phyloP scores from a whole-genome alignment of 2,113 vertebrate species.

The Trematocara marginatum region DNA sequence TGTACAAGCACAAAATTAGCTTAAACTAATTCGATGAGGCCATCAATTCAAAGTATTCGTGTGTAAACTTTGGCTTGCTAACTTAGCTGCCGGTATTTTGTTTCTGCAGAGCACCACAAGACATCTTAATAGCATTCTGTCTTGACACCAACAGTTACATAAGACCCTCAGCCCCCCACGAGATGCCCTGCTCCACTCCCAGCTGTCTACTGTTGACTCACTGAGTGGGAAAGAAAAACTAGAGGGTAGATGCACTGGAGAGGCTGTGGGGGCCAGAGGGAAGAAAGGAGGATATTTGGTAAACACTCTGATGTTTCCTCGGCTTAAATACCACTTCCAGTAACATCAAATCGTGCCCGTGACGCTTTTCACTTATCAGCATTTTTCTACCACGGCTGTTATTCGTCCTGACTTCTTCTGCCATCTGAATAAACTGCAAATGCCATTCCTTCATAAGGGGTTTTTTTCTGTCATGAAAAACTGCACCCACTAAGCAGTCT shows the following conservation, averaged over 20 bases:
- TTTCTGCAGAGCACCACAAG: background rate
- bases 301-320: constrained; percentile 30
- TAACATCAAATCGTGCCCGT: background rate
- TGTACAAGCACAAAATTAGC: background rate
- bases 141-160: constrained; percentile 38
- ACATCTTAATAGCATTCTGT: constrained; percentile 49
- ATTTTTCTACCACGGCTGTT: background rate
- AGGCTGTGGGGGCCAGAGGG: background rate
- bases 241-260: background rate
- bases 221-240: constrained; percentile 19
- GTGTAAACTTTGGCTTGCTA: background rate
- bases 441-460: constrained; percentile 47
- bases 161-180: constrained; percentile 19
- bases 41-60: background rate
- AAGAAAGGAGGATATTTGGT: constrained; percentile 6
- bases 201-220: constrained; percentile 48
- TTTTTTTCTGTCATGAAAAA: constrained; percentile 12
- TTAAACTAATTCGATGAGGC: background rate
- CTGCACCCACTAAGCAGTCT: constrained; percentile 42
- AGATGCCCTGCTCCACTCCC: constrained; percentile 24
- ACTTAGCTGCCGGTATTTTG: background rate
- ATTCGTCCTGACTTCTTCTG: constrained; percentile 19
- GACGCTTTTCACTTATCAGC: constrained; percentile 32
- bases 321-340: constrained; percentile 6
- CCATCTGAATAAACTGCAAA: constrained; percentile 31